These are phyloP conservation scores for Chrysotoxum bicinctum DNA, from an alignment of 2,888 invertebrate species.

Conservation along the genomic window DNA sequence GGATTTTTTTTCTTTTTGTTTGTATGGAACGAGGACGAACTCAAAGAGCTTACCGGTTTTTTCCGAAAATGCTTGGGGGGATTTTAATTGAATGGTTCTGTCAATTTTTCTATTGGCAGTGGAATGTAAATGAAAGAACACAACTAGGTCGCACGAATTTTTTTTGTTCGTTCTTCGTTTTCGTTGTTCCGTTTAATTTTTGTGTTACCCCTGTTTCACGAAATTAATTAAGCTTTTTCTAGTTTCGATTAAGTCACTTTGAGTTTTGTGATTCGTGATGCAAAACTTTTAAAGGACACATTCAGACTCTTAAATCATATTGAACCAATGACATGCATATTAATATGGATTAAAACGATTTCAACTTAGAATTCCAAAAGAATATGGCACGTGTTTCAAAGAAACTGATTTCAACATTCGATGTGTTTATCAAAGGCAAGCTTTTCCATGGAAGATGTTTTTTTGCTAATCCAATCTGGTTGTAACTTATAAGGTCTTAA, in stretches of 20 bases:
- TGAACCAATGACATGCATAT: neutral
- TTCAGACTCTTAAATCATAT: neutral
- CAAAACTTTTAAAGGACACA: neutral
- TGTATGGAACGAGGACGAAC: constrained; percentile 1
- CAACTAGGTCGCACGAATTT: neutral
- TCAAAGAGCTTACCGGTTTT: constrained; percentile 27
- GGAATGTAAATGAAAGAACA: neutral
- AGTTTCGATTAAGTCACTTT: no score
- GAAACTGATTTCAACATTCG: no score
- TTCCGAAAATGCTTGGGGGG: constrained; percentile 40
- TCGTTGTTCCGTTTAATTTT: neutral
- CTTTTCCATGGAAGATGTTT: no score
- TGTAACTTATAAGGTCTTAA: no score
- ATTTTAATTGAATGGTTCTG: constrained; percentile 63
- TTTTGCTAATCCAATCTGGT: no score
- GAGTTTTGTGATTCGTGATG: neutral
- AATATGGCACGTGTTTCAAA: no score
- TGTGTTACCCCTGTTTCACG: no score
- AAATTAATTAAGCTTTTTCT: neutral
- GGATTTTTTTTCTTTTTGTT: neutral
- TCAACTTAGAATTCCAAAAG: no score
- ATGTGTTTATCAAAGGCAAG: no score
- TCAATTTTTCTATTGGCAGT: constrained; percentile 44
- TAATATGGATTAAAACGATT: no score
- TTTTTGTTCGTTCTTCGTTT: neutral